Base-by-base conservation (phyloP, 2,797 vertebrate species). In the Sebastes umbrosus region DNA sequence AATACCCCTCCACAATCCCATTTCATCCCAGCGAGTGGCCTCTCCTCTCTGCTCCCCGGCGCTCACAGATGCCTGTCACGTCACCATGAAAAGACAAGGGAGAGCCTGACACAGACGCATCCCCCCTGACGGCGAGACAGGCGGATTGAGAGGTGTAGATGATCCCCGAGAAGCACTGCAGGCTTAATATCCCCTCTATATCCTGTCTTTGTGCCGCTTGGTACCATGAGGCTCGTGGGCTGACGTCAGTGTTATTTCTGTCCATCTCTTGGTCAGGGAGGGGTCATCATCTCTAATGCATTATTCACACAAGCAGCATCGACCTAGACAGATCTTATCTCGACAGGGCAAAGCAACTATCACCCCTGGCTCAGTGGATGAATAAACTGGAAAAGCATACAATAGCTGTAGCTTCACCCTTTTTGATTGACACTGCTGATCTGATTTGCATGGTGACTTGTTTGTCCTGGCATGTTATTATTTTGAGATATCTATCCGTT, bases 201-300 rank as follows among this genome's bases (percentile, higher is more conserved):
- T 80, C 90, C 91, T 83, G 73, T 83, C 79, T 71, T 72, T 32
- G 29, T 85, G 86, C 74, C 50, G 73, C 59, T 79, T 85, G 84
- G 66, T 82, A 74, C 85, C 76, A 46, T 1, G 60, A 88, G 83
- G 81, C 71, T 84, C 34, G 8, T 46, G 58, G 60, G 52, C 74
- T 93, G 92, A 95, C 91, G 88, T 94, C 92, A 92, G 82, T 85
- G 85, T 90, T 93, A 92, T 93, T 94, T 92, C 88, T 87, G 90
- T 92, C 91, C 92, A 83, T 92, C 88, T 89, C 83, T 81, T 88
- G 89, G 91, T 88, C 92, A 79, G 89, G 82, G 83, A 79, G 80
- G 90, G 91, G 92, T 92, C 91, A 90, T 90, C 88, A 79, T 91
- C 83, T 89, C 86, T 88, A 75, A 91, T 94, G 89, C 90, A 94